Evolutionary conservation across 92 coral and sea anemone genomes (phyloP).

Genomic region (Palythoa heliodiscus): DNA sequence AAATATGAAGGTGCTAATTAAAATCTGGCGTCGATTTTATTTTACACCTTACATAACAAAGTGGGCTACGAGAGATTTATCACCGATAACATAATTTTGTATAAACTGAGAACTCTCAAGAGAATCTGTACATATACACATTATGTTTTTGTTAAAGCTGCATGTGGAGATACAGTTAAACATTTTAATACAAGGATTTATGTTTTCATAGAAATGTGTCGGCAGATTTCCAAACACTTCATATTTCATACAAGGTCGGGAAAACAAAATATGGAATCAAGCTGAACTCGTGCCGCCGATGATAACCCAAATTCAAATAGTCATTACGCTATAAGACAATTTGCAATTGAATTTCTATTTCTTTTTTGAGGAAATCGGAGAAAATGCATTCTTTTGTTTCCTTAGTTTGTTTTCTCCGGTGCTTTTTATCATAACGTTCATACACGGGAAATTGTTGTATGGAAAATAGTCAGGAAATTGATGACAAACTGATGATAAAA

Average conservation of each 20-base stretch:
- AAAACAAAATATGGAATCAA: slow-evolving; percentile 27
- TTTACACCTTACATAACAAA: slow-evolving; percentile 55
- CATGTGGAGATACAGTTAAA: slow-evolving; percentile 34
- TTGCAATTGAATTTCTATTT: not conserved
- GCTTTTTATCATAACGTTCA: not conserved
- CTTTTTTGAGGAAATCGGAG: not conserved
- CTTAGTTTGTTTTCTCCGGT: not conserved
- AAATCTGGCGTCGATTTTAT: slow-evolving; percentile 61
- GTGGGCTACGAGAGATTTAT: slow-evolving; percentile 18
- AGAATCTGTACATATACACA: not conserved
- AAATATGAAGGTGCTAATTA: slow-evolving; percentile 55
- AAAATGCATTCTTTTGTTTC: not conserved
- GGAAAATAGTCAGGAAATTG: not conserved
- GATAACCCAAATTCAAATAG: not conserved
- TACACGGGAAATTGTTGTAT: not conserved
- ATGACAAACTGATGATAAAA: not conserved
- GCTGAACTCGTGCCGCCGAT: not conserved
- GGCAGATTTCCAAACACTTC: slow-evolving; percentile 38
- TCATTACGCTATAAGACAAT: not conserved
- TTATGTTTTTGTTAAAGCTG: not conserved
- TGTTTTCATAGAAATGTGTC: slow-evolving; percentile 25
- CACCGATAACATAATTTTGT: slow-evolving; percentile 16
- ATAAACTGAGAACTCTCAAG: not conserved
- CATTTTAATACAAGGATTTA: slow-evolving; percentile 13
- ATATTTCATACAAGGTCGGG: slow-evolving; percentile 25